phyloP scores from a whole-genome alignment of 2,888 invertebrate genomes.

The Luffia ferchaultella region DNA sequence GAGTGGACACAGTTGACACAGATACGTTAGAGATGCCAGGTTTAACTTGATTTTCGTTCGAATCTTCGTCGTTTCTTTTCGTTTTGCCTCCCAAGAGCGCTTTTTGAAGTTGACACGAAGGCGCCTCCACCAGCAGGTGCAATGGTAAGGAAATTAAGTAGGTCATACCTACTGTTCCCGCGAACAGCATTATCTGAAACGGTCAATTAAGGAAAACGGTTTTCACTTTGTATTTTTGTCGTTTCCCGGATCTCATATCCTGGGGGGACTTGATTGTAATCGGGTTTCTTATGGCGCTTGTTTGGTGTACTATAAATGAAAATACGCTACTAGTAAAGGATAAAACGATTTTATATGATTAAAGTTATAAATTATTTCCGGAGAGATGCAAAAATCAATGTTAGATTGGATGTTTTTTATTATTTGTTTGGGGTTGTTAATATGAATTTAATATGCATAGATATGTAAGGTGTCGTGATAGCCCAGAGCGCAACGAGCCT shows the following conservation, averaged over 20 bases:
- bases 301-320: not conserved
- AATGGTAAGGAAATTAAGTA: conserved; percentile 43
- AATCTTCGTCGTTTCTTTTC: conserved; percentile 28
- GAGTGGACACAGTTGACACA: conserved; percentile 52
- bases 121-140: conserved; percentile 50
- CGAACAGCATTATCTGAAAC: conserved; percentile 51
- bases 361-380: too few relatives aligned
- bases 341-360: too few relatives aligned
- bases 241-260: too few relatives aligned
- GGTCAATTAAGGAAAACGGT: too few relatives aligned
- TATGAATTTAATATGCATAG: too few relatives aligned
- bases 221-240: too few relatives aligned
- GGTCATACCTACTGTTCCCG: conserved; percentile 45
- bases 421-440: too few relatives aligned
- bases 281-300: not conserved
- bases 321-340: too few relatives aligned
- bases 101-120: conserved; percentile 48
- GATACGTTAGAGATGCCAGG: conserved; percentile 47
- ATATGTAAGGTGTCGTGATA: too few relatives aligned
- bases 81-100: conserved; percentile 38
- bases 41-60: conserved; percentile 36
- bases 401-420: too few relatives aligned
- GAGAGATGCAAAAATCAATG: too few relatives aligned
- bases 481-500: too few relatives aligned
- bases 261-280: not conserved